Percentiles rank a stretch among this genome's conserved stretches.
Conservation (phyloP, 1,140 invertebrate species). For the Venustaconcha ellipsiformis region DNA sequence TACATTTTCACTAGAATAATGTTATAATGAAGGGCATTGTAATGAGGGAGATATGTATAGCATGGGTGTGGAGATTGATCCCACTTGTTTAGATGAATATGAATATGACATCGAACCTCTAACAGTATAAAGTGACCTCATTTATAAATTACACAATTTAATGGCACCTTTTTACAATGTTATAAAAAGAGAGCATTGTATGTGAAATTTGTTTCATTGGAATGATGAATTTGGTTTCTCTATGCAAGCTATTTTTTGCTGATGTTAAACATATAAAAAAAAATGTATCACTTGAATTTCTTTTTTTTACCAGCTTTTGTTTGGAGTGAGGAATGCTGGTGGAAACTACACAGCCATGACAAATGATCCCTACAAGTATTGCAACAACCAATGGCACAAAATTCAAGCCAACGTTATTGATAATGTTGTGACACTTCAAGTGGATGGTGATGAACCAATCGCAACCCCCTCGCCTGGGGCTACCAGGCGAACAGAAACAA, state of each 20-base stretch:
- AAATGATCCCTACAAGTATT: constrained; percentile 75
- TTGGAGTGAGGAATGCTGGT: constrained; percentile 40
- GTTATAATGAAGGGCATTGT: no score
- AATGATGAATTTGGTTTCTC: constrained; percentile 12
- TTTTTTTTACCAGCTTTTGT: constrained; percentile 69
- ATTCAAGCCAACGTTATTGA: constrained; percentile 78
- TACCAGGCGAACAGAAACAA: constrained; percentile 69
- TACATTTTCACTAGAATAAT: no score
- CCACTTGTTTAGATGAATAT: no score
- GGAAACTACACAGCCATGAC: constrained; percentile 77
- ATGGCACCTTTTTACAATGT: no score
- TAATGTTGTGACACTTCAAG: constrained; percentile 78
- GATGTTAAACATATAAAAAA: not conserved
- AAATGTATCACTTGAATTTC: not conserved
- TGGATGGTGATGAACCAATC: constrained; percentile 76
- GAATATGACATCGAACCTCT: no score
- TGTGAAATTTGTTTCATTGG: not conserved
- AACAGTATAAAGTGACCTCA: no score
- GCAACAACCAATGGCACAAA: constrained; percentile 90
- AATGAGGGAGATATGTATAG: no score
- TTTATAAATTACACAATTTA: no score
- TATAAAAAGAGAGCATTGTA: no score
- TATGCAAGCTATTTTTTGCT: constrained; percentile 1
- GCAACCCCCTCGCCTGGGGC: constrained; percentile 56
- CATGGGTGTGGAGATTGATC: no score